Percentiles rank a stretch among this genome's conserved stretches.
phyloP scores from a whole-genome alignment of 2,888 invertebrate species.

The Drymonia ruficornis region DNA sequence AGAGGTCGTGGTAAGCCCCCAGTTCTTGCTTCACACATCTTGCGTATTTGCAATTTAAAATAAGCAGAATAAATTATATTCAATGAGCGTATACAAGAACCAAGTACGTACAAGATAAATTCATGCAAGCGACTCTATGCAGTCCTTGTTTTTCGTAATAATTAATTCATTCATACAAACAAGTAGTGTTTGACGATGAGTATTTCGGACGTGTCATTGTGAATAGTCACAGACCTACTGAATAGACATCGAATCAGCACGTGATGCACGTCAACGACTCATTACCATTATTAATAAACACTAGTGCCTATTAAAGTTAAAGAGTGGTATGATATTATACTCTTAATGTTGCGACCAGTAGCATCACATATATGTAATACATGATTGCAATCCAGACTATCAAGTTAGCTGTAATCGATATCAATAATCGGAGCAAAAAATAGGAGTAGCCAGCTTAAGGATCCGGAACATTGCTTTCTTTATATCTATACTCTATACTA shows the following conservation, averaged over 20 bases:
- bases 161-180: conserved; percentile 30
- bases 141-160: conserved; percentile 19
- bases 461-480: not conserved
- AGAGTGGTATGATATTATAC: conserved; percentile 26
- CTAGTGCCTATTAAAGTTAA: conserved; percentile 44
- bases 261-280: conserved; percentile 50
- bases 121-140: conserved; percentile 20
- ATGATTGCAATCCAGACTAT: conserved; percentile 18
- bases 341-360: conserved; percentile 11
- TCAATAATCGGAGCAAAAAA: conserved; percentile 33
- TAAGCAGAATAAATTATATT: conserved; percentile 39
- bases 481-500: no score
- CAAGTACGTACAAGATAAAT: conserved; percentile 28
- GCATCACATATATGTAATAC: conserved; percentile 9
- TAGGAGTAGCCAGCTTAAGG: conserved; percentile 18
- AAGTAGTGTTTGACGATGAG: conserved; percentile 20
- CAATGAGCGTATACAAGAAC: conserved; percentile 28
- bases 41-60: conserved; percentile 52
- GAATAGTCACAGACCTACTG: conserved; percentile 36
- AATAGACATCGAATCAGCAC: conserved; percentile 44
- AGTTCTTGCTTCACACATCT: conserved; percentile 39
- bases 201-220: conserved; percentile 41
- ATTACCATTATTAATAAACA: conserved; percentile 48
- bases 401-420: conserved; percentile 35
- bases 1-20: no score